Evolutionary conservation across 2,797 vertebrate species (phyloP).

Genomic region (Xenops minutus): DNA sequence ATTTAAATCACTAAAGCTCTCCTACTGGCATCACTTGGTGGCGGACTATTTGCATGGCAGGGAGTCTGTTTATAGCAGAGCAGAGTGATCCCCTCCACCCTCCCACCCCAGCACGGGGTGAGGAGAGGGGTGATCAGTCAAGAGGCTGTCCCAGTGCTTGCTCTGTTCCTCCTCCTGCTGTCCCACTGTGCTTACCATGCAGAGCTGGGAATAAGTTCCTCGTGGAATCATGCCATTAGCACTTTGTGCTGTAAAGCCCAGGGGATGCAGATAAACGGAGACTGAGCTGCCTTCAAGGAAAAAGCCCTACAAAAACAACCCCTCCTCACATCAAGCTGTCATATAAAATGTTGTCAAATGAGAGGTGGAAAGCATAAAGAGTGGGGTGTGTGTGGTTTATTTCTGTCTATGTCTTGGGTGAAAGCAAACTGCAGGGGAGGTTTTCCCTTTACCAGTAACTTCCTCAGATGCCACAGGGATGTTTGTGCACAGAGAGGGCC

Average conservation of each 20-base stretch:
- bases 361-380: background rate
- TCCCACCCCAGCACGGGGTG: background rate
- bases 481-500: background rate
- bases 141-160: background rate
- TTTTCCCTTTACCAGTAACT: background rate
- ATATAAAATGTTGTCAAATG: background rate
- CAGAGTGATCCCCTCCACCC: background rate
- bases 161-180: background rate
- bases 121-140: background rate
- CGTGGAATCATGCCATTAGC: background rate
- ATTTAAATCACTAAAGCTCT: slow-evolving; percentile 44
- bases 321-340: background rate
- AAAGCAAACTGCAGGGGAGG: background rate
- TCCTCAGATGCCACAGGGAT: background rate
- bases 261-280: background rate
- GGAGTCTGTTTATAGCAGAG: background rate
- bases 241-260: background rate
- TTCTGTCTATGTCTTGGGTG: background rate
- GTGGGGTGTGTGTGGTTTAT: background rate
- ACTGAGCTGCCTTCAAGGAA: background rate
- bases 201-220: background rate
- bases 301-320: background rate
- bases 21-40: slow-evolving; percentile 2
- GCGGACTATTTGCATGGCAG: background rate
- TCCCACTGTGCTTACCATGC: background rate